Base-by-base conservation (phyloP, 2,888 invertebrate species). In the Fragum sueziense region DNA sequence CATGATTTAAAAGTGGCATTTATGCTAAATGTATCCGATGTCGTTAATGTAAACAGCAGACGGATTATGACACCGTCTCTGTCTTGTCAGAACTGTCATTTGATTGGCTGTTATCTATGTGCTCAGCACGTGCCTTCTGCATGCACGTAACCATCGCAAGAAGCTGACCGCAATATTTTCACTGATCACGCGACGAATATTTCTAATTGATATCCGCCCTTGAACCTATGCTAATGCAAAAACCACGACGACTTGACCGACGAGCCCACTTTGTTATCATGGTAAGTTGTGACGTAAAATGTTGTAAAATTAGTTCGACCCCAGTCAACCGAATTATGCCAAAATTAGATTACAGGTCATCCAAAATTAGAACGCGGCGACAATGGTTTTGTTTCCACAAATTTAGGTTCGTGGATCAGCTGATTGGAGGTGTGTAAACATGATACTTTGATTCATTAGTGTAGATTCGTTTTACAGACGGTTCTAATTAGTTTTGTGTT, bases 21-120 rank as follows among this genome's bases (percentile, higher is more conserved):
- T 37, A 37, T 37, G 6, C 37, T 37, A 37, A 9, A 14, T 9
- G 7, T 37, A 14, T 14, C 37, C 33, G 22, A 41, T 65, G 65
- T 65, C 65, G 65, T 41, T 34, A 65, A 65, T 11, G 11, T n/a
- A 41, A 37, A 65, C 65, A 65, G 34, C 22, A 41, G 22, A 65
- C 65, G 25, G 25, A 25, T 65, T 65, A 25, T 27, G 65, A 27
- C 25, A 65, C 11, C 65, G 41, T 41, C 41, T 41, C 14, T 27
- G n/a, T n/a, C 11, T 25, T 41, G 20, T 41, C 25, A 6, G 4
- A 20, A 47, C 65, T 34, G 41, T 25, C 37, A 41, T 65, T 41
- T 65, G 22, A 65, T 65, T 65, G 65, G 65, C 41, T 65, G 33
- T 65, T 65, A 65, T 65, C 65, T 37, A 2, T 61, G 22, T 65